phyloP scores from a whole-genome alignment of 2,797 vertebrate genomes.

The Cryptoprocta ferox region DNA sequence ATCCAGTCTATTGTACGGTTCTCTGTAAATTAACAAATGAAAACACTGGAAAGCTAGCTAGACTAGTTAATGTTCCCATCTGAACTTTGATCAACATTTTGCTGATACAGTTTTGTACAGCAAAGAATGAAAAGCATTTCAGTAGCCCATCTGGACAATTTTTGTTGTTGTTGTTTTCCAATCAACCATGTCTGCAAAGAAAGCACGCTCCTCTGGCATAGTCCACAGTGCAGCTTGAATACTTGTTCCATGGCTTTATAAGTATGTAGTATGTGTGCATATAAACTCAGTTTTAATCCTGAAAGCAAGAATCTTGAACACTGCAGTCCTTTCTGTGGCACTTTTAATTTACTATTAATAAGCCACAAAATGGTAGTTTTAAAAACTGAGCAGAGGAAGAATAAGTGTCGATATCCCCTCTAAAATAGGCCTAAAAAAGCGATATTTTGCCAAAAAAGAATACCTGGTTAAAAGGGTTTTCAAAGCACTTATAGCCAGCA shows the following conservation, averaged over 20 bases:
- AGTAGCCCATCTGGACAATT: conserved; percentile 48
- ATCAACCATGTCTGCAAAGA: conserved; percentile 67
- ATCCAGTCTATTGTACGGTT: not conserved
- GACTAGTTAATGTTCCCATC: conserved; percentile 40
- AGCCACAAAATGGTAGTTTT: conserved; percentile 43
- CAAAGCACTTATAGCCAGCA: conserved; percentile 21
- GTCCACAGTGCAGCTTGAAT: conserved; percentile 4
- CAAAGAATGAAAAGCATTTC: conserved; percentile 52
- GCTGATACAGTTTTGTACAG: conserved; percentile 56
- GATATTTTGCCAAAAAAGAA: conserved; percentile 28
- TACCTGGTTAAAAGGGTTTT: conserved; percentile 9
- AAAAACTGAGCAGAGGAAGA: conserved; percentile 51
- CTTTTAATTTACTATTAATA: conserved; percentile 30
- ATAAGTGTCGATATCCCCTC: not conserved
- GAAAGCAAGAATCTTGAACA: conserved; percentile 39
- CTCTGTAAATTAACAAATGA: conserved; percentile 54
- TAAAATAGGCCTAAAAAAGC: conserved; percentile 31
- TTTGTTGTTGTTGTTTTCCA: conserved; percentile 63
- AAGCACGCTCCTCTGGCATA: conserved; percentile 15
- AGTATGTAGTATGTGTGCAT: not conserved
- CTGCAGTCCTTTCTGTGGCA: conserved; percentile 27
- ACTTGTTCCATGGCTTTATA: not conserved
- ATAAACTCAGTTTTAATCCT: conserved; percentile 48
- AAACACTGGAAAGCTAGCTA: conserved; percentile 50
- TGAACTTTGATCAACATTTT: conserved; percentile 53